Evolutionary conservation across 2,113 vertebrate species (phyloP), one percentile per base, ranked within the genome.

Genomic region (Cephalophus harveyi): DNA sequence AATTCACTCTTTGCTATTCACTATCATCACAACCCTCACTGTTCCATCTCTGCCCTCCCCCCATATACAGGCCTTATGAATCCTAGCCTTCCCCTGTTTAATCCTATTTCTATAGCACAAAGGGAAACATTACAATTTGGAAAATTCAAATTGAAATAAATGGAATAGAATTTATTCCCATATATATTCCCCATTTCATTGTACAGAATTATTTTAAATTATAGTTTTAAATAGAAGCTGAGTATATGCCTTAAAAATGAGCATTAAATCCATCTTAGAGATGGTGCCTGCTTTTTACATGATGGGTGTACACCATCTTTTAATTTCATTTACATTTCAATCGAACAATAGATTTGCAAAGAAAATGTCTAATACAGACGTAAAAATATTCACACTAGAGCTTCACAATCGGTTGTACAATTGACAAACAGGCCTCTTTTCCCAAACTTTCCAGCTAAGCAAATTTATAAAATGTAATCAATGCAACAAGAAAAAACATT

Each of bases 281-380:
- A 99, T 99, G 99, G 99, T 99, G 99, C 99, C 99, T 99, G 99
- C 99, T 99, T 99, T 99, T 99, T 99, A 99, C 99, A 99, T 99
- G 99, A 99, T 99, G 98, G 99, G 99, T 99, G 99, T 99, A 99
- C 99, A 99, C 99, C 99, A 99, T 99, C 99, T 99, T 99, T 99
- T 99, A 99, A 99, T 99, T 99, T 99, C 98, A 99, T 99, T 99
- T 99, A 99, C 99, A 99, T 99, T 99, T 99, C 99, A 99, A 99
- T 99, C 99, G 99, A 99, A 99, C 99, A 99, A 99, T 99, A 99
- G 99, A 99, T 99, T 99, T 98, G 99, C 99, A 99, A 99, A 99
- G 99, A 99, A 99, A 99, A 99, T 99, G 99, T 99, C 99, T 99
- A 99, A 99, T 99, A 99, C 99, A 99, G 99, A 99, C 99, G 99